Conservation (phyloP, 2,888 invertebrate species). For the Herminia tarsipennalis region DNA sequence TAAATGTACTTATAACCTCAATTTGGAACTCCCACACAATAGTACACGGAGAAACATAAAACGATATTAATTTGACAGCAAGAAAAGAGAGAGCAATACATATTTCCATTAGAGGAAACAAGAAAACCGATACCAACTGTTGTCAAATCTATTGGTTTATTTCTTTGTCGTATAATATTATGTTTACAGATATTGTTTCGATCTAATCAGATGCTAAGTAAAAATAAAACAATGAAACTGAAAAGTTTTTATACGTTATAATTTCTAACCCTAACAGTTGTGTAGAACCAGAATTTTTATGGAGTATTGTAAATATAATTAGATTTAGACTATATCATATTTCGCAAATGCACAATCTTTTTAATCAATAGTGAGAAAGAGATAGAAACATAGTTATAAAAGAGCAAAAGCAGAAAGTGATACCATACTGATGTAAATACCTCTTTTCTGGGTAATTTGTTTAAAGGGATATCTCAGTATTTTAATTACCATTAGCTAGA, state of each 20-base stretch:
- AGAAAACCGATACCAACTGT: neutral
- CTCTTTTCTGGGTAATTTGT: neutral
- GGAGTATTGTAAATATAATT: neutral
- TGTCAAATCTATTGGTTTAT: constrained; percentile 23
- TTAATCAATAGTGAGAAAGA: constrained; percentile 36
- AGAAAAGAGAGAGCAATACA: neutral
- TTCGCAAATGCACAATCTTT: constrained; percentile 1
- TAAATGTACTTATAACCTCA: constrained; percentile 67
- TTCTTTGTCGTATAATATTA: constrained; percentile 5
- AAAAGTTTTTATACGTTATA: neutral
- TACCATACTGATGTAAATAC: constrained; percentile 7
- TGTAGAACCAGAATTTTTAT: too few species aligned
- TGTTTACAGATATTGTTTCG: constrained; percentile 11
- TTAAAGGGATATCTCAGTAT: neutral
- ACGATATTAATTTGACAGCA: neutral
- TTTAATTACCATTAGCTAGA: too few species aligned
- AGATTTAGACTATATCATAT: neutral
- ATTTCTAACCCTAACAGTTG: neutral
- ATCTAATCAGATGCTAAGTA: rapidly evolving
- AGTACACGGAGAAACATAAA: neutral
- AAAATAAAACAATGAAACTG: neutral
- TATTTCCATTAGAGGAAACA: neutral
- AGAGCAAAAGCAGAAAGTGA: constrained; percentile 10
- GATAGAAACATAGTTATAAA: constrained; percentile 8
- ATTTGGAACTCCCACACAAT: constrained; percentile 52